These are phyloP conservation scores for Cosmopolites sordidus DNA, from an alignment of 2,888 invertebrate genomes.

Conservation along the genomic window DNA sequence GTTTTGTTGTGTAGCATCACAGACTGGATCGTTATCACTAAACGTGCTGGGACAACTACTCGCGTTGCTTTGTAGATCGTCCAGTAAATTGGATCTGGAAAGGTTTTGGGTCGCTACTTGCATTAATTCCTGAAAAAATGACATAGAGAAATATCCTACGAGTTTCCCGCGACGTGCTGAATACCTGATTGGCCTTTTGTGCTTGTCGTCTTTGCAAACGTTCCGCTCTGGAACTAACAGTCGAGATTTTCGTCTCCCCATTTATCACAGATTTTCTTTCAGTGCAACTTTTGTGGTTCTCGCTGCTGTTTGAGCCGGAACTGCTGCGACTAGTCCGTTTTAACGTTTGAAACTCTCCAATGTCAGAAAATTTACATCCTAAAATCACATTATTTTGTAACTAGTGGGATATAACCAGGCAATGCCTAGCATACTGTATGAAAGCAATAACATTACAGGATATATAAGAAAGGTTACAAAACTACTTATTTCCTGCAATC, in stretches of 20 bases:
- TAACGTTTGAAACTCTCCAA: constrained; percentile 49
- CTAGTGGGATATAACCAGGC: too few relatives aligned
- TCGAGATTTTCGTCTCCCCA: constrained; percentile 30
- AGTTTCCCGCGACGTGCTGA: too few relatives aligned
- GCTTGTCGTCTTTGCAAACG: constrained; percentile 46
- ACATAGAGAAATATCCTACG: not conserved
- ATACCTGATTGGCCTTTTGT: constrained; percentile 41
- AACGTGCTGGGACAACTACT: constrained; percentile 52
- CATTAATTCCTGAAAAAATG: constrained; percentile 37
- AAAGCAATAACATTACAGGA: too few relatives aligned
- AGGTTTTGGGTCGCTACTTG: constrained; percentile 40
- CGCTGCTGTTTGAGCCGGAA: constrained; percentile 24
- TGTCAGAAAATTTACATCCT: constrained; percentile 66
- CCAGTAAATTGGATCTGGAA: constrained; percentile 45
- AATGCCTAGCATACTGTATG: too few relatives aligned
- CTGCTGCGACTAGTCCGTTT: constrained; percentile 27
- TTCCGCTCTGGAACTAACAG: constrained; percentile 40
- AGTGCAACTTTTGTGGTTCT: constrained; percentile 26
- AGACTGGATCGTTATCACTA: constrained; percentile 45
- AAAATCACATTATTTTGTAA: too few relatives aligned
- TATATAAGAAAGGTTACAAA: too few relatives aligned
- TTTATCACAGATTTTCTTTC: constrained; percentile 35
- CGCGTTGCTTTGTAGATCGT: constrained; percentile 49
- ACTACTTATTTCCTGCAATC: too few relatives aligned
- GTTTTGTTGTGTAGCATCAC: constrained; percentile 46